phyloP scores from a whole-genome alignment of 2,888 invertebrate genomes.

The Drosophila paramelanica region DNA sequence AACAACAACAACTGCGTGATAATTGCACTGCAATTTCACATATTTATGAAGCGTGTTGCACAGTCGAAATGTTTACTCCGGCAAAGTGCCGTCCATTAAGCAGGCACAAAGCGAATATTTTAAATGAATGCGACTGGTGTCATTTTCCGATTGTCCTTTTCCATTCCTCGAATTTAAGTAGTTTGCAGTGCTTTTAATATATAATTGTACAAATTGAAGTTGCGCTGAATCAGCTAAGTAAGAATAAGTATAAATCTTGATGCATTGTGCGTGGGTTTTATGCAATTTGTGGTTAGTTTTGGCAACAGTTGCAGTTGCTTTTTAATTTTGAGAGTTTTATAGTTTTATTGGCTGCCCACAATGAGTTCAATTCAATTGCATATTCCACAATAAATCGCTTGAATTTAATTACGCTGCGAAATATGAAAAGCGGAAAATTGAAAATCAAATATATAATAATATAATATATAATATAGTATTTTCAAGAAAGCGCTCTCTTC shows the following conservation, averaged over 20 bases:
- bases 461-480: slow-evolving; percentile 1
- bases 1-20: background rate
- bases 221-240: background rate
- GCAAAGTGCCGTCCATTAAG: slow-evolving; percentile 11
- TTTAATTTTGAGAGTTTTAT: background rate
- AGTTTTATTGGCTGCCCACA: background rate
- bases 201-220: background rate
- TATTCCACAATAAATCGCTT: background rate
- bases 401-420: background rate
- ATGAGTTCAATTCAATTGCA: slow-evolving; percentile 4
- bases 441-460: slow-evolving; percentile 13
- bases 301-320: background rate
- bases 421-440: background rate
- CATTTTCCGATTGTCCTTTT: background rate
- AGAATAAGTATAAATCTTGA: background rate
- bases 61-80: slow-evolving; percentile 10
- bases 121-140: slow-evolving; percentile 14
- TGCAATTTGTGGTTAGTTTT: background rate
- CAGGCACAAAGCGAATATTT: slow-evolving; percentile 18
- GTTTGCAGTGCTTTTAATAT: slow-evolving; percentile 12
- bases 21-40: slow-evolving; percentile 20
- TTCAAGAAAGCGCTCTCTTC: slow-evolving; percentile 3
- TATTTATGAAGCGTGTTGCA: slow-evolving; percentile 34
- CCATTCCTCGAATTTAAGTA: slow-evolving; percentile 34
- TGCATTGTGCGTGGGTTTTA: background rate